A percentile compares a stretch with the other conserved stretches of the same genome.
Conservation (phyloP, 2,888 invertebrate genomes). For the Metopia argyrocephala region DNA sequence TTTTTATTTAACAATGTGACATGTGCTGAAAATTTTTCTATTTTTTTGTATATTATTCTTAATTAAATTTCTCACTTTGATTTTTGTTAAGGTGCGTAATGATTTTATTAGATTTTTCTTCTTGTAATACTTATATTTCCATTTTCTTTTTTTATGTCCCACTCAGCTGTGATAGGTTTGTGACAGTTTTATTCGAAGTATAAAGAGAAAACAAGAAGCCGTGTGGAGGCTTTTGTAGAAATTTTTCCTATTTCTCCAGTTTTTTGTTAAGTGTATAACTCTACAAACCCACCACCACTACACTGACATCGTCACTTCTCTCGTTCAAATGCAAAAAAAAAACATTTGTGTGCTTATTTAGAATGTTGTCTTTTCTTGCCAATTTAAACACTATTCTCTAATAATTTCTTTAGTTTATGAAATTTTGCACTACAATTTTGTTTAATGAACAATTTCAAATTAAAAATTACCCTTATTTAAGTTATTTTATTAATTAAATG, state of each 20-base stretch:
- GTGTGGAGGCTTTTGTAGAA: slow-evolving; percentile 40
- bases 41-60: background rate
- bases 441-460: slow-evolving; percentile 5
- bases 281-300: slow-evolving; percentile 18
- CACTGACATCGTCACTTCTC: slow-evolving; percentile 8
- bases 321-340: slow-evolving; percentile 33
- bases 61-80: slow-evolving; percentile 37
- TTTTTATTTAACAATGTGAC: background rate
- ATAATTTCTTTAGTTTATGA: background rate
- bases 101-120: slow-evolving; percentile 40
- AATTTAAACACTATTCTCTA: background rate
- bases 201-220: slow-evolving; percentile 13
- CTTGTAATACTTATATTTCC: background rate
- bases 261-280: slow-evolving; percentile 19
- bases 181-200: background rate
- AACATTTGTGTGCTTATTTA: slow-evolving; percentile 22
- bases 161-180: slow-evolving; percentile 48
- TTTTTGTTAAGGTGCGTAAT: slow-evolving; percentile 56
- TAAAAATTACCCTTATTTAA: slow-evolving; percentile 49
- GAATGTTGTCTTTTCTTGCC: slow-evolving; percentile 15
- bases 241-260: slow-evolving; percentile 24
- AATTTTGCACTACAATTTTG: slow-evolving; percentile 5
- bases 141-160: background rate
- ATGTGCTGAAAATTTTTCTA: too few species aligned
- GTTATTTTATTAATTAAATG: slow-evolving; percentile 56